Base-by-base conservation (phyloP, 2,113 vertebrate genomes). In the Holacanthus passer region DNA sequence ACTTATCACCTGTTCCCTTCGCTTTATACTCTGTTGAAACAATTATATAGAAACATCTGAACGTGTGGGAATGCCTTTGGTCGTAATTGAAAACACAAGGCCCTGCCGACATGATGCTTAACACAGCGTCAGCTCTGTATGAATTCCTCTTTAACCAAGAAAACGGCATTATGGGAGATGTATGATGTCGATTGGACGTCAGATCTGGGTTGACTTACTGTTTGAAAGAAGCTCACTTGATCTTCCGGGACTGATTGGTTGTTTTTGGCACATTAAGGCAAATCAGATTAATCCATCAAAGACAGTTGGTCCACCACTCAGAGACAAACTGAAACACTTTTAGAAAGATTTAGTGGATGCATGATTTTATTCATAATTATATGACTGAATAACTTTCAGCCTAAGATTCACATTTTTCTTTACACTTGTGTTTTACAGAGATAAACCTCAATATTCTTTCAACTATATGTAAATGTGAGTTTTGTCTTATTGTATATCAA, bases 221-320 rank as follows among this genome's bases (percentile, higher is more conserved):
- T 0, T 22, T 47, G 20, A 48, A 22, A 24, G 19, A 29, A 56
- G 24, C 39, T 41, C 0, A 6, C n/a, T 1, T 39, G 31, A 3
- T 43, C 10, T 20, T 17, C 60, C 31, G 35, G 1, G 11, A n/a
- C 14, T 24, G 20, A 22, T 16, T 35, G 7, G 9, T 71, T 56
- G 9, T 22, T n/a, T 70, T 69, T 84, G 20, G 2, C 73, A 12
- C 17, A 8, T 32, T 2, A 69, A 22, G 29, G 4, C 16, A 24
- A 52, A 68, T n/a, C 7, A 67, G 32, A 62, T 35, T n/a, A 45
- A 81, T 66, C 45, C 20, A 9, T n/a, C n/a, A 50, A 8, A 43
- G 55, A 27, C n/a, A 1, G 5, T 7, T n/a, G 0, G 4, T n/a
- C 13, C 13, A 10, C 55, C 67, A 3, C 14, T 29, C 7, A 0